Evolutionary conservation across 2,113 vertebrate species (phyloP), one percentile per base, ranked within the genome.

Genomic region (Myxocyprinus asiaticus): DNA sequence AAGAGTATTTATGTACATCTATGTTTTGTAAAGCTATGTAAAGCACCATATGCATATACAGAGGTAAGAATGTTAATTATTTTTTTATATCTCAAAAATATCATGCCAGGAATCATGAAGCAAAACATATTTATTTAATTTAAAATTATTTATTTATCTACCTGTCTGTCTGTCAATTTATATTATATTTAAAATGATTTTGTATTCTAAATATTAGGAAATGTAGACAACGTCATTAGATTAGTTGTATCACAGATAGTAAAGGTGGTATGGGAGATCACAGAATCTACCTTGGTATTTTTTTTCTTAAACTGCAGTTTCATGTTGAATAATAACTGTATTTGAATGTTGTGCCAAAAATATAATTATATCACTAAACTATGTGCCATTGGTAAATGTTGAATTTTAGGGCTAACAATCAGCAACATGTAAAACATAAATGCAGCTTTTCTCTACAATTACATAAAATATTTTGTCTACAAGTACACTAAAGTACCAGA

Each of bases 121-220:
- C 77, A 88, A 72, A 80, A 76, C 75, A 73, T 78, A 84, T 81
- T 88, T 89, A 86, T 88, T 90, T 85, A 63, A 64, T 82, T 86
- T 84, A 79, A 56, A 71, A 61, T 33, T 33, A 1, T 33, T 76
- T 77, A 90, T 87, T 84, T 90, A 90, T 90, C 87, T 88, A 76
- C 53, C 47, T 53, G 22, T 22, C 74, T 76, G 48, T 66, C 5
- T 74, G 72, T 74, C 45, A 0, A 4, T 75, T 45, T 58, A 90
- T 91, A 84, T 86, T 86, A 33, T 33, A 33, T 33, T 33, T 33
- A 33, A 33, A 33, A 33, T 33, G 3, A 47, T 70, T 83, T 71
- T 42, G 50, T 77, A 70, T 84, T 78, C 59, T 15, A 78, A 69
- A 77, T 77, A 83, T 62, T 68, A 53, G 8, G 53, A 78, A 70